These are phyloP conservation scores for Chiridota heheva DNA, from an alignment of 35 echinoderm and acorn worm species.

Conservation along the genomic window DNA sequence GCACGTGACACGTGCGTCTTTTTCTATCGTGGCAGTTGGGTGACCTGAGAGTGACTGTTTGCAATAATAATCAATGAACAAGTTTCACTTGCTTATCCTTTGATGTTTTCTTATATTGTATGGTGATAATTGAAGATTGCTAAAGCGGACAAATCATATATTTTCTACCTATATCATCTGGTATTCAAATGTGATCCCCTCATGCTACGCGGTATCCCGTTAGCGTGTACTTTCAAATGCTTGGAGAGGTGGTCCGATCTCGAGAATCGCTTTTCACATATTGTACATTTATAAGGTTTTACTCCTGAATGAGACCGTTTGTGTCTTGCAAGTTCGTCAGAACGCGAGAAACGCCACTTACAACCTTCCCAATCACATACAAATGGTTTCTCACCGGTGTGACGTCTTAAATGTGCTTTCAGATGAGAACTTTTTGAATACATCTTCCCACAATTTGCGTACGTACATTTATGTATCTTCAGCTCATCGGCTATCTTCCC, in stretches of 20 bases:
- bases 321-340: constrained; percentile 93
- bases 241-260: constrained; percentile 94
- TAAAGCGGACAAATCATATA: too few relatives aligned
- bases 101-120: too few relatives aligned
- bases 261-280: constrained; percentile 97
- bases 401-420: constrained; percentile 89
- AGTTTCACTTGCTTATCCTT: too few relatives aligned
- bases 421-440: constrained; percentile 98
- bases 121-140: too few relatives aligned
- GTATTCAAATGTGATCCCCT: too few relatives aligned
- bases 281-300: constrained; percentile 93
- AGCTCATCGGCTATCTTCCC: constrained; percentile 91
- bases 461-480: constrained; percentile 97
- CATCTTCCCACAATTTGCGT: constrained; percentile 97
- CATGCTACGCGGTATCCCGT: constrained; percentile 69
- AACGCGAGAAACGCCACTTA: constrained; percentile 96
- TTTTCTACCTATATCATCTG: too few relatives aligned
- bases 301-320: constrained; percentile 95
- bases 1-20: too few relatives aligned
- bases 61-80: too few relatives aligned
- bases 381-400: constrained; percentile 96
- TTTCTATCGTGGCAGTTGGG: too few relatives aligned
- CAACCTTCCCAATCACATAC: constrained; percentile 96
- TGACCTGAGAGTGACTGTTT: too few relatives aligned
- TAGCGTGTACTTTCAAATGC: constrained; percentile 94